Percentiles rank a stretch among this genome's conserved stretches.
Conservation (phyloP, 2,797 vertebrate species). For the Odontamblyopus lacepedii region DNA sequence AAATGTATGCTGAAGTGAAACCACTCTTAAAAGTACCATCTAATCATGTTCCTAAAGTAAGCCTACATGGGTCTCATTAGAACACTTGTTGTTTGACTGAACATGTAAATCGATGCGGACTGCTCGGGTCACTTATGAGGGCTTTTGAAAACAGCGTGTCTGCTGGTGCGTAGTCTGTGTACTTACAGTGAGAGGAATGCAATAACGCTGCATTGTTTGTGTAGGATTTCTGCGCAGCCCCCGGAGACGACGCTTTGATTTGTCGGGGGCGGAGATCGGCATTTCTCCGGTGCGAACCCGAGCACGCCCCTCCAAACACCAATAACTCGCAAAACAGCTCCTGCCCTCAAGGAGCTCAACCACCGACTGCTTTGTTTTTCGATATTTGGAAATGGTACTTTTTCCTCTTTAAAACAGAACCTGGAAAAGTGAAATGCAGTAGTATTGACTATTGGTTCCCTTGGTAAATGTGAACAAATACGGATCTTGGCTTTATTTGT, state of each 20-base stretch:
- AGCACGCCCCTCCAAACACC: constrained; percentile 52
- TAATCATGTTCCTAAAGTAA: neutral
- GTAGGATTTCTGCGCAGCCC: constrained; percentile 55
- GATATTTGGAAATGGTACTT: constrained; percentile 50
- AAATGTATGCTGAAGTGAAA: too few relatives aligned
- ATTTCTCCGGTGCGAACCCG: constrained; percentile 41
- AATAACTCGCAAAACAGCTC: constrained; percentile 65
- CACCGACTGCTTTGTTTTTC: constrained; percentile 55
- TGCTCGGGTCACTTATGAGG: constrained; percentile 40
- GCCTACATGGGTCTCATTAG: neutral
- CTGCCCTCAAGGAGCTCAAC: constrained; percentile 56
- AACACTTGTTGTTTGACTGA: constrained; percentile 20
- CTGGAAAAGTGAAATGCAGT: constrained; percentile 36
- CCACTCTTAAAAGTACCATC: too few relatives aligned
- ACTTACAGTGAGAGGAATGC: constrained; percentile 43
- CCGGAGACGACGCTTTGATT: constrained; percentile 58
- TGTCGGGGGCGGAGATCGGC: constrained; percentile 39
- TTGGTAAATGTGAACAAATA: neutral
- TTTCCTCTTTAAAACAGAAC: constrained; percentile 15
- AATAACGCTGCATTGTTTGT: constrained; percentile 53
- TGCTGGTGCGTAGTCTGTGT: constrained; percentile 19
- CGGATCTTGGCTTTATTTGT: neutral
- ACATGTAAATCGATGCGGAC: constrained; percentile 42
- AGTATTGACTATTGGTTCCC: neutral
- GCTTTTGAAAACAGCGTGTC: constrained; percentile 30